A percentile compares a stretch with the other conserved stretches of the same genome.
phyloP scores from a whole-genome alignment of 2,888 invertebrate genomes.

The Patella caerulea region DNA sequence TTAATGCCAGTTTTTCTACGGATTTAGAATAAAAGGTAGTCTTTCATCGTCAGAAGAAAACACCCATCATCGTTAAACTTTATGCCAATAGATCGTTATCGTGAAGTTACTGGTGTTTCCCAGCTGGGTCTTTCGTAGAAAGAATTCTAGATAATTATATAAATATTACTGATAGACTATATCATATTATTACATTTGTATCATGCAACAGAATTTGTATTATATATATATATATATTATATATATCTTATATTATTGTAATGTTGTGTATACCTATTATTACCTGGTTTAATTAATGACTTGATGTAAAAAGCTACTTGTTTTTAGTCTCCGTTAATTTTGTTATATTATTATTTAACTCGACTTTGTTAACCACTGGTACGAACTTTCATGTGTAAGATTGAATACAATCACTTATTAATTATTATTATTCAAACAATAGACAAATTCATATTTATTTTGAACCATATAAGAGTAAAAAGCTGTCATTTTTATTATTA shows the following conservation, averaged over 20 bases:
- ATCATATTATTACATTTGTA: constrained; percentile 3
- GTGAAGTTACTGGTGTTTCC: no score
- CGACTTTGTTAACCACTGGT: constrained; percentile 46
- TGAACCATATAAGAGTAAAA: constrained; percentile 22
- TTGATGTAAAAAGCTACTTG: constrained; percentile 33
- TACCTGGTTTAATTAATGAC: neutral
- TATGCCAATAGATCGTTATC: no score
- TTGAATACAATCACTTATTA: constrained; percentile 14
- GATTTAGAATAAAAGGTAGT: no score
- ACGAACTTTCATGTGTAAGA: constrained; percentile 23
- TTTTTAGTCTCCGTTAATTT: constrained; percentile 43
- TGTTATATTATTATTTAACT: constrained; percentile 56
- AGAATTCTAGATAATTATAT: no score
- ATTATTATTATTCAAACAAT: constrained; percentile 7
- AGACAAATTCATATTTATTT: constrained; percentile 28
- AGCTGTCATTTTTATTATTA: neutral
- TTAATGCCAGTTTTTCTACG: neutral
- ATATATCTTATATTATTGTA: constrained; percentile 14
- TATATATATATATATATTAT: constrained; percentile 44
- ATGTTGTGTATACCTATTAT: constrained; percentile 16
- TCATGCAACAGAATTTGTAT: constrained; percentile 46
- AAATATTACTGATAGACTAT: no score
- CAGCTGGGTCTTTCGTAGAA: no score
- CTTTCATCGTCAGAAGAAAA: no score
- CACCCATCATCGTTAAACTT: no score